A percentile compares a stretch with the other conserved stretches of the same genome.
phyloP scores from a whole-genome alignment of 2,797 vertebrate species.

The Apogon talboti region DNA sequence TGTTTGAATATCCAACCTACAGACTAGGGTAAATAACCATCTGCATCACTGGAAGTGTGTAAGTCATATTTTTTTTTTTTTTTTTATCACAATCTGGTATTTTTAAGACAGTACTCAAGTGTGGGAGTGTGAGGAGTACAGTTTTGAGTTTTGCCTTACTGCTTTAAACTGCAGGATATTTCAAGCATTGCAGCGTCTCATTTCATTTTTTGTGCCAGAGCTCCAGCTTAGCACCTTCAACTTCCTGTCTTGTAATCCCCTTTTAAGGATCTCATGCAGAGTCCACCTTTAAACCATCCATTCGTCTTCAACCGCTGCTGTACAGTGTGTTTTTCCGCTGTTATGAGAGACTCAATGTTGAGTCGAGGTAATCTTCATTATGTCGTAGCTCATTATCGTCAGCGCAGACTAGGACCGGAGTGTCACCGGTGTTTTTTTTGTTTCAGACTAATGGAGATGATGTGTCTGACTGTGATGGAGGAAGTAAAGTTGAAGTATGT shows the following conservation, averaged over 20 bases:
- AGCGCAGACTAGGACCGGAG: conserved; percentile 29
- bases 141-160: too few relatives aligned
- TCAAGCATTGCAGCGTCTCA: neutral
- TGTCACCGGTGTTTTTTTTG: conserved; percentile 52
- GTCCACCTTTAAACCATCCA: conserved; percentile 4
- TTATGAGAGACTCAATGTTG: conserved; percentile 67
- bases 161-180: neutral
- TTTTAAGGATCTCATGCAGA: neutral
- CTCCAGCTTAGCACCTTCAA: neutral
- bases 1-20: too few relatives aligned
- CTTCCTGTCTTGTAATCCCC: neutral
- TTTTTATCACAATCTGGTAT: too few relatives aligned
- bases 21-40: too few relatives aligned
- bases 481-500: conserved; percentile 15
- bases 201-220: too few relatives aligned
- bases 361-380: conserved; percentile 65
- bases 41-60: too few relatives aligned
- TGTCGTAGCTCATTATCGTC: conserved; percentile 71
- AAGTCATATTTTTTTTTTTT: too few relatives aligned
- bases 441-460: conserved; percentile 61
- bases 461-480: conserved; percentile 36
- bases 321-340: conserved; percentile 45
- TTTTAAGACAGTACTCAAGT: too few relatives aligned
- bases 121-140: too few relatives aligned
- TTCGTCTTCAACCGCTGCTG: conserved; percentile 20